Conservation (phyloP, 2,113 vertebrate species). For the Gyps fulvus region DNA sequence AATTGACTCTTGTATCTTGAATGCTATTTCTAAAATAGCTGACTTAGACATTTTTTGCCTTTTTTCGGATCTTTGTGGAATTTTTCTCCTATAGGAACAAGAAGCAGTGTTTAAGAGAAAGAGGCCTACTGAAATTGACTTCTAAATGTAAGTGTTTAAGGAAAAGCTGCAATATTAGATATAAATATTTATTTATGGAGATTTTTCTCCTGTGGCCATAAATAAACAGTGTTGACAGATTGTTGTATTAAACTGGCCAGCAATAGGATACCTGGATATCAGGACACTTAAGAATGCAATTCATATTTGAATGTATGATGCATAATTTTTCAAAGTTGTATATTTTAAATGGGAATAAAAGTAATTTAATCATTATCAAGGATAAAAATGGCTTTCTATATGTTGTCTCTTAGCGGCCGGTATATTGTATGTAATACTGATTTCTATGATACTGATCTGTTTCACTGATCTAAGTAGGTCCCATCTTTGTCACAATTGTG, state of each 20-base stretch:
- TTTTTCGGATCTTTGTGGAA: neutral
- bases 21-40: slow-evolving; percentile 11
- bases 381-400: neutral
- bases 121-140: neutral
- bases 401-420: neutral
- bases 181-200: neutral
- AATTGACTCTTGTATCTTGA: neutral
- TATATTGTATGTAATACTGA: neutral
- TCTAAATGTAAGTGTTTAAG: slow-evolving; percentile 3
- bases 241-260: neutral
- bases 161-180: neutral
- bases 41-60: neutral
- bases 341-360: slow-evolving; percentile 60
- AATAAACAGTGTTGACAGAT: neutral
- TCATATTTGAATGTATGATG: slow-evolving; percentile 37
- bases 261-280: neutral
- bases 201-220: neutral
- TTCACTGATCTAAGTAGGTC: neutral
- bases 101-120: neutral
- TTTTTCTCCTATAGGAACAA: neutral
- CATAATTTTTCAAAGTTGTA: slow-evolving; percentile 38
- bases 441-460: neutral
- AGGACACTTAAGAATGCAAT: slow-evolving; percentile 2
- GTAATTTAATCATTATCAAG: slow-evolving; percentile 1
- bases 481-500: neutral